Evolutionary conservation across 64 coral and sea anemone species (phyloP).

Genomic region (Stichodactyla mertensii): DNA sequence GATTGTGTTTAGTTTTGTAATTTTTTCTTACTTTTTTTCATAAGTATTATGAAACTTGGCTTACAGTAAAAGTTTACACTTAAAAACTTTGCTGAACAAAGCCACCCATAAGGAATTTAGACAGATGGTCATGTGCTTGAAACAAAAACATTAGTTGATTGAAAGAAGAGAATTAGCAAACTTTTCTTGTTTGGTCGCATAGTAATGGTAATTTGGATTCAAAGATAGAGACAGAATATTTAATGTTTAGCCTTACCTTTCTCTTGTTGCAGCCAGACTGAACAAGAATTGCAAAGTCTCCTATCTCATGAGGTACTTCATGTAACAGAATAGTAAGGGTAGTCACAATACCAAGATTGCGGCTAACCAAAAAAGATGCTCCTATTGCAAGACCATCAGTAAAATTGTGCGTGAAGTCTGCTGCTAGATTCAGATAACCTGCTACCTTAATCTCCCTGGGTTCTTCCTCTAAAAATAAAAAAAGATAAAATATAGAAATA

Average conservation of each 20-base stretch:
- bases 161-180: no score
- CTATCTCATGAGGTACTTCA: constrained; percentile 97
- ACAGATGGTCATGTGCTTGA: no score
- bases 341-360: constrained; percentile 80
- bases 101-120: no score
- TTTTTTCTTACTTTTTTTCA: no score
- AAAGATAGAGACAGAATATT: no score
- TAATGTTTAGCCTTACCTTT: constrained; percentile 49
- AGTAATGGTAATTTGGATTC: no score
- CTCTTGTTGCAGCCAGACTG: constrained; percentile 91
- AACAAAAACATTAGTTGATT: no score
- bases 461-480: background rate
- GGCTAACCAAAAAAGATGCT: constrained; percentile 89
- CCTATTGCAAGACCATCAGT: constrained; percentile 98
- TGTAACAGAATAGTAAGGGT: constrained; percentile 95
- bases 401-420: constrained; percentile 98
- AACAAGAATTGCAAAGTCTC: constrained; percentile 97
- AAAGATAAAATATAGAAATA: background rate
- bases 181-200: no score
- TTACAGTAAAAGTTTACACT: no score
- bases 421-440: constrained; percentile 90
- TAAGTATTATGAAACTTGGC: no score
- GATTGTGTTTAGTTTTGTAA: no score
- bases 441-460: constrained; percentile 89
- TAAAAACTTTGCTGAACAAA: no score